Conservation (phyloP, 2,797 vertebrate genomes). For the Pteropus rufus region DNA sequence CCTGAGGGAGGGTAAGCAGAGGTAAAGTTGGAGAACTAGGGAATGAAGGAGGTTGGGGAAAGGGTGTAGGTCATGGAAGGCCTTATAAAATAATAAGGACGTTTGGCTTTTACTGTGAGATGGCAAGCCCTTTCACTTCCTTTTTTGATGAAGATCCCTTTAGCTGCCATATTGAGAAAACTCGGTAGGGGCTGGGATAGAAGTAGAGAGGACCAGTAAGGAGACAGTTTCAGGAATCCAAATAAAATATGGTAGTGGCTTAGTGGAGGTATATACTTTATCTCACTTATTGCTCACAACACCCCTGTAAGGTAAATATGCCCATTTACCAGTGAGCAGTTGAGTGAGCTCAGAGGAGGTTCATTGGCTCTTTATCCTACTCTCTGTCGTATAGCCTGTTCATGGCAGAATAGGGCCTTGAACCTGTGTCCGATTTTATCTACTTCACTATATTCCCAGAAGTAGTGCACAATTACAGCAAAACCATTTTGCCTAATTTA, state of each 20-base stretch:
- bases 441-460: neutral
- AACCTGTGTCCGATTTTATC: neutral
- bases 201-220: neutral
- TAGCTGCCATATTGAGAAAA: neutral
- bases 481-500: neutral
- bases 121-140: neutral
- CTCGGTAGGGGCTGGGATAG: neutral
- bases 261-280: neutral
- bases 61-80: neutral
- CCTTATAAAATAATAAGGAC: neutral
- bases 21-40: neutral
- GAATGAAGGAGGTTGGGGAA: accelerated
- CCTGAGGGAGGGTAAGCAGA: neutral
- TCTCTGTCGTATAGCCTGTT: neutral
- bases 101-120: neutral
- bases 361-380: neutral
- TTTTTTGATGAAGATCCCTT: neutral
- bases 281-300: neutral
- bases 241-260: too few species aligned
- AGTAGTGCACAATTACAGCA: neutral
- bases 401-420: neutral
- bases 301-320: neutral
- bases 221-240: neutral
- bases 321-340: neutral
- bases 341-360: neutral